A percentile compares a stretch with the other conserved stretches of the same genome.
phyloP scores from a whole-genome alignment of 2,113 vertebrate genomes.

The Varanus komodoensis region DNA sequence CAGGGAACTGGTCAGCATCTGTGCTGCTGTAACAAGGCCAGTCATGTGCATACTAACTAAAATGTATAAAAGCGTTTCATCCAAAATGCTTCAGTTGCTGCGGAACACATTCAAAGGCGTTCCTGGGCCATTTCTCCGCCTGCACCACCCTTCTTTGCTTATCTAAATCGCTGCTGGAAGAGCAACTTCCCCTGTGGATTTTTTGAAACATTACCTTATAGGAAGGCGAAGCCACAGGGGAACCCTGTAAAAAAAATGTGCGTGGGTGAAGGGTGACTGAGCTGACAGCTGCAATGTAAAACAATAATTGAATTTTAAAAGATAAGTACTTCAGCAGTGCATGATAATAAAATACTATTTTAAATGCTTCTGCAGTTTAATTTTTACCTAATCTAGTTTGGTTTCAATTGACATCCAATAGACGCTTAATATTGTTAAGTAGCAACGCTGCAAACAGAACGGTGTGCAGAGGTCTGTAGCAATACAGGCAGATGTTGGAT shows the following conservation, averaged over 20 bases:
- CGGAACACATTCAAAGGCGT: slow-evolving; percentile 28
- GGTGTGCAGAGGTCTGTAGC: slow-evolving; percentile 28
- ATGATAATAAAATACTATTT: slow-evolving; percentile 66
- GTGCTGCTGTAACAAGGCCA: neutral
- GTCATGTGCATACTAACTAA: neutral
- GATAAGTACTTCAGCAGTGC: slow-evolving; percentile 54
- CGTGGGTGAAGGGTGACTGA: slow-evolving; percentile 57
- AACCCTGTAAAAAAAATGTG: slow-evolving; percentile 16
- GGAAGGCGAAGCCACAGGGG: slow-evolving; percentile 50
- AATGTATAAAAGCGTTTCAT: slow-evolving; percentile 43
- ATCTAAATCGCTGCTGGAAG: slow-evolving; percentile 34
- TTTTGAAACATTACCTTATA: slow-evolving; percentile 43
- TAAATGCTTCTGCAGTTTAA: slow-evolving; percentile 55
- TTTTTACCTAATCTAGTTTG: slow-evolving; percentile 66
- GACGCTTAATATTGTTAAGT: slow-evolving; percentile 47
- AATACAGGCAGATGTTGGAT: slow-evolving; percentile 13
- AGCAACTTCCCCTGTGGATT: slow-evolving; percentile 33
- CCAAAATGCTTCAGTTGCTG: slow-evolving; percentile 2
- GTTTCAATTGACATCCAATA: slow-evolving; percentile 65
- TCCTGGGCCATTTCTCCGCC: neutral
- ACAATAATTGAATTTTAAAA: slow-evolving; percentile 68
- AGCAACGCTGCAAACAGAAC: slow-evolving; percentile 39
- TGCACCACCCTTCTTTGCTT: slow-evolving; percentile 1
- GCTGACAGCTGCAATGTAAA: slow-evolving; percentile 58
- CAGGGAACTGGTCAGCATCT: slow-evolving; percentile 28